Evolutionary conservation across 2,113 vertebrate genomes (phyloP).

Genomic region (Carassius carassius): DNA sequence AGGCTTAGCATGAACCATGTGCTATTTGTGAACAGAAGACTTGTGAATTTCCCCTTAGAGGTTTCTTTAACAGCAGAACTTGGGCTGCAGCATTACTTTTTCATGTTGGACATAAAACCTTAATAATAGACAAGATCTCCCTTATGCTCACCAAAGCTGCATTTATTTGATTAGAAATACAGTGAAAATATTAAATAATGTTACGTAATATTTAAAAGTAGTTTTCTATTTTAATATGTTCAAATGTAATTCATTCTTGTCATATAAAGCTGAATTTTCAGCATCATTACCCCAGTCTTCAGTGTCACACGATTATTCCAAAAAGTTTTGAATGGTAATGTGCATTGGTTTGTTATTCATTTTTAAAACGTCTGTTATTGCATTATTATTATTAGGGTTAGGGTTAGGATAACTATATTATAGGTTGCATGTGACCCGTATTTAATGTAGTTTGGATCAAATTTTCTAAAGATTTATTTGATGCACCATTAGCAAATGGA

Average conservation of each 20-base stretch:
- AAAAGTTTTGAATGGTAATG: too few relatives aligned
- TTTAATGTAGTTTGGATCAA: not conserved
- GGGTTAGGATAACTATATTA: too few relatives aligned
- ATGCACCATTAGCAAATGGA: not conserved
- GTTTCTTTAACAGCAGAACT: not conserved
- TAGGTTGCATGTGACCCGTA: not conserved
- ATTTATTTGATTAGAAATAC: too few relatives aligned
- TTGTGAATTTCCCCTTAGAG: not conserved
- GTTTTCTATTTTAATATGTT: too few relatives aligned
- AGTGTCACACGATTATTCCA: not conserved
- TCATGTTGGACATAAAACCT: not conserved
- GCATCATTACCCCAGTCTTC: not conserved
- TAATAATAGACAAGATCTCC: not conserved
- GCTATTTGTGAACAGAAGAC: slow-evolving; percentile 6
- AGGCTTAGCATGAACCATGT: slow-evolving; percentile 35
- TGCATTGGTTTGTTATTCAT: too few relatives aligned
- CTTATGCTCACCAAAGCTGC: not conserved
- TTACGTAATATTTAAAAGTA: too few relatives aligned
- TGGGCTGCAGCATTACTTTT: not conserved
- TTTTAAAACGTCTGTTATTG: too few relatives aligned
- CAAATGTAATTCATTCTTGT: too few relatives aligned
- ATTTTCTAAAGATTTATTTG: not conserved
- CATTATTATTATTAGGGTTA: too few relatives aligned
- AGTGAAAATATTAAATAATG: too few relatives aligned
- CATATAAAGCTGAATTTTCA: not conserved